Evolutionary conservation across 1,140 invertebrate genomes (phyloP), one percentile per base, ranked within the genome.

Genomic region (Drosophila mojavensis): DNA sequence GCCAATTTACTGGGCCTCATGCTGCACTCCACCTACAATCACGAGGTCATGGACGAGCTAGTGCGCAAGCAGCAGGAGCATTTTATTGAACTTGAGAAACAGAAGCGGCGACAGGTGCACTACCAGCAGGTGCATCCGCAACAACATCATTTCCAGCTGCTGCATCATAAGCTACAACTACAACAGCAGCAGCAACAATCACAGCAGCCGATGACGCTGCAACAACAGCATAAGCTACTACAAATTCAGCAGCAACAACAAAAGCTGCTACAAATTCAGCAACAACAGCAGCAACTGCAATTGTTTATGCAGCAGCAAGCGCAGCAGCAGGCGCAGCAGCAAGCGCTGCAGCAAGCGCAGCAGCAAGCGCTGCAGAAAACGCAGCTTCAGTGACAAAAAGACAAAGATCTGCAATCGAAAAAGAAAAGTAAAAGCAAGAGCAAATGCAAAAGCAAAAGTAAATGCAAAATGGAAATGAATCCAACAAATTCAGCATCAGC

Each of bases 21-120:
- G 96, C 92, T 99, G 11, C 98, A 99, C 92, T 98, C 98, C 0
- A 98, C 98, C 0, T 98, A 98, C 83, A 97, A 98, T 92, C 97
- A 99, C 89, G 97, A 98, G 83, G 94, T 98, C 1, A 96, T 97
- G 95, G 97, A 97, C 80, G 92, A 94, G 60, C 58, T 92, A 6
- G 90, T 89, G 28, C 75, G 92, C 30, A 88, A 91, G 30, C 89
- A 92, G 59, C 83, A 91, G 60, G 75, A 91, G 20, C 86, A 90
- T 53, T 60, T 88, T 53, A 83, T 65, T 0, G 83, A 86, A 39
- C 75, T 86, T 6, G 83, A 86, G 33, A 86, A 86, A 39, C 79
- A 79, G 15, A 82, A 88, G 63, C 83, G 83, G 0, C 71, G 83
- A 0, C 83, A 75, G 36, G 64, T 24, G 0, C 78, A 79, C 1